Conservation (phyloP, 1,140 invertebrate genomes). For the Tetraneura akinire region DNA sequence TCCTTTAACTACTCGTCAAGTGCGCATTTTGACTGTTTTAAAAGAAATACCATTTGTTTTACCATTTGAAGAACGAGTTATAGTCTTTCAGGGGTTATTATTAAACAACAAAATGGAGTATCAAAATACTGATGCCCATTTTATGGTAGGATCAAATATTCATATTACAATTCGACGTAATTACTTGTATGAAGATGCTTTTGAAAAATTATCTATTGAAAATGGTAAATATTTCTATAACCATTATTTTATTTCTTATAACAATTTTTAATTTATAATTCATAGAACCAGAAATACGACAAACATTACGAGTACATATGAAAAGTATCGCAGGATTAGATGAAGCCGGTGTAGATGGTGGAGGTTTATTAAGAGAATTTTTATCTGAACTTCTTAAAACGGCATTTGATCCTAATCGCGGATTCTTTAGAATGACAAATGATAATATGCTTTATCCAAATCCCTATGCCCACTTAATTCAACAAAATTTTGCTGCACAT, state of each 20-base stretch:
- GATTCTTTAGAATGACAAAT: conserved; percentile 88
- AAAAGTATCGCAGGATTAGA: conserved; percentile 86
- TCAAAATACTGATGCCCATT: conserved; percentile 72
- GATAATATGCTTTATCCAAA: conserved; percentile 96
- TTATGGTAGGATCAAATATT: conserved; percentile 75
- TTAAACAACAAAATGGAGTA: conserved; percentile 72
- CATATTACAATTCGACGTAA: conserved; percentile 81
- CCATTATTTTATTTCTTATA: background rate
- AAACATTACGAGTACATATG: conserved; percentile 85
- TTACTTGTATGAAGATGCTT: conserved; percentile 96
- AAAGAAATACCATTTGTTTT: conserved; percentile 92
- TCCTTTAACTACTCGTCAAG: conserved; percentile 83
- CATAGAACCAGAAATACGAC: conserved; percentile 81
- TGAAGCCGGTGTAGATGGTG: conserved; percentile 95
- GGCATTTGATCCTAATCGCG: conserved; percentile 94
- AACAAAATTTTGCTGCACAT: conserved; percentile 84
- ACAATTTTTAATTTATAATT: conserved; percentile 47
- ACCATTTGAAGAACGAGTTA: conserved; percentile 83
- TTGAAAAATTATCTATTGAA: conserved; percentile 86
- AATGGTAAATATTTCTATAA: conserved; percentile 68
- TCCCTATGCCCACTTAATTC: conserved; percentile 81
- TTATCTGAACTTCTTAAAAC: conserved; percentile 88
- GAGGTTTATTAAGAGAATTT: conserved; percentile 91
- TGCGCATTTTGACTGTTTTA: conserved; percentile 83
- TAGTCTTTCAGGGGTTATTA: conserved; percentile 79